These are phyloP conservation scores for Crocallis elinguaria DNA, from an alignment of 2,888 invertebrate genomes.

Conservation along the genomic window DNA sequence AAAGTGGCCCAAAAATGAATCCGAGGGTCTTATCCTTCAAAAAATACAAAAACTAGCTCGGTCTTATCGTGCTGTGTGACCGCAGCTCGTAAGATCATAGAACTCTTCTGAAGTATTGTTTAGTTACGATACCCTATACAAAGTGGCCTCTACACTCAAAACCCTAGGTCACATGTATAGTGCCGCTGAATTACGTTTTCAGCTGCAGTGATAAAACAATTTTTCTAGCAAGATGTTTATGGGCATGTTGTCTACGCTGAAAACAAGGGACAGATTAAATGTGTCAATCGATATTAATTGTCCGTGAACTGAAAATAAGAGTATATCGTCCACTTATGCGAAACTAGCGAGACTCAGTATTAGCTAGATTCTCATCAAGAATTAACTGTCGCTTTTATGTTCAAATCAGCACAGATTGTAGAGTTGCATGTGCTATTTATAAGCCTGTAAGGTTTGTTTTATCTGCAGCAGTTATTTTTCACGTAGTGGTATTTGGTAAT, in stretches of 20 bases:
- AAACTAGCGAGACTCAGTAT: background rate
- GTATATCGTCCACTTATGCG: conserved; percentile 9
- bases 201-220: background rate
- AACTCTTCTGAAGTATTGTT: too few species aligned
- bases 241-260: background rate
- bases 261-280: background rate
- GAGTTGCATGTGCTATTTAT: background rate
- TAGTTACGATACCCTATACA: too few species aligned
- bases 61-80: too few species aligned
- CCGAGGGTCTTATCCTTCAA: too few species aligned
- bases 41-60: too few species aligned
- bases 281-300: background rate
- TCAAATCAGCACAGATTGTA: background rate
- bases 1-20: too few species aligned
- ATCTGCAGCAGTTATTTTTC: background rate
- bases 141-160: conserved; percentile 4
- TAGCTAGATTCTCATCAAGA: background rate
- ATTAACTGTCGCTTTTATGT: background rate
- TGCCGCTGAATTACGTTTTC: background rate
- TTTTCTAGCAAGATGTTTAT: background rate
- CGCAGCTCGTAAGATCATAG: too few species aligned
- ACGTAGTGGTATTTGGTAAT: conserved; percentile 1
- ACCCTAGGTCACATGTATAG: conserved; percentile 6
- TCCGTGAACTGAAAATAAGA: background rate
- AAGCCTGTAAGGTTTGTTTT: conserved; percentile 2